Conservation (phyloP, 2,113 vertebrate genomes). For the Apteryx mantelli region DNA sequence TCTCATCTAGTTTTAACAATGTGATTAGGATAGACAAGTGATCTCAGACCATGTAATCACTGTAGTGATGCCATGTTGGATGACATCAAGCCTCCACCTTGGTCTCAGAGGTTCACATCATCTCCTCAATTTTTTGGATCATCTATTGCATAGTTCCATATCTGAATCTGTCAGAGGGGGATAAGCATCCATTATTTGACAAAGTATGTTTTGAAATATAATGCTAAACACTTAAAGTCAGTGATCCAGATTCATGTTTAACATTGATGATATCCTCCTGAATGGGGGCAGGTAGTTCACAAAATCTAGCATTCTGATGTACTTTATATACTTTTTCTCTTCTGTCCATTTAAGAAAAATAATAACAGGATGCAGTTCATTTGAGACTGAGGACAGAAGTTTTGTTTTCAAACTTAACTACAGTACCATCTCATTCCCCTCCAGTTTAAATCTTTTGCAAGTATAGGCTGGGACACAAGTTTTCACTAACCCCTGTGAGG, state of each 20-base stretch:
- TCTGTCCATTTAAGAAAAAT: not conserved
- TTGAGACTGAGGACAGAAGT: not conserved
- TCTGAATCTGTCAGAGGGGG: not conserved
- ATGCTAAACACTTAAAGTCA: not conserved
- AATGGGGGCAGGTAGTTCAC: not conserved
- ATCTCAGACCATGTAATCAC: not conserved
- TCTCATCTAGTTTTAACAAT: not conserved
- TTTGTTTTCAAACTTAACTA: not conserved
- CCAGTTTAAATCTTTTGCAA: not conserved
- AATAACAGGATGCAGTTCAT: not conserved
- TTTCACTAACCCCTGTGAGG: not conserved
- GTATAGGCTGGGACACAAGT: not conserved
- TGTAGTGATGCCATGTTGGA: not conserved
- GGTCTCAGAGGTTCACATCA: not conserved
- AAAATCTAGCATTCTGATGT: not conserved
- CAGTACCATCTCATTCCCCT: not conserved
- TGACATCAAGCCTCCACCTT: not conserved
- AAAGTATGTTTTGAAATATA: not conserved
- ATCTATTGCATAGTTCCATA: not conserved
- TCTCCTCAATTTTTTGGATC: accelerated
- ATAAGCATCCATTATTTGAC: not conserved
- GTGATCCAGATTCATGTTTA: not conserved
- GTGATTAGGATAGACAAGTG: not conserved
- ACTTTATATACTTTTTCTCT: not conserved
- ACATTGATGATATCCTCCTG: not conserved